phyloP scores from a whole-genome alignment of 2,113 vertebrate genomes.

The human (Homo sapiens) region DNA sequence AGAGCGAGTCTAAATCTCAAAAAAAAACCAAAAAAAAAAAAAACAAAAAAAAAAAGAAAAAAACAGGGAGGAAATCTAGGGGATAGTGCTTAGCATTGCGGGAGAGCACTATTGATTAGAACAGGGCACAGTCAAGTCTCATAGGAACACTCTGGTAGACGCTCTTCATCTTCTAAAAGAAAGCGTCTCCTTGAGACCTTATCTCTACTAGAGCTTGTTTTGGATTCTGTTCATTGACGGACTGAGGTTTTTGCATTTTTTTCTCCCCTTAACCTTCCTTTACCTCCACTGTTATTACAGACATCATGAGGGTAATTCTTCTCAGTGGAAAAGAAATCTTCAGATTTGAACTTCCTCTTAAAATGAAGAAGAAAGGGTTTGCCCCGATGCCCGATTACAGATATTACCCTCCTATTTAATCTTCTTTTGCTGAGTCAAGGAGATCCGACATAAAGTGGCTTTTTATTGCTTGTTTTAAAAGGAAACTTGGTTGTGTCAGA shows the following conservation, averaged over 20 bases:
- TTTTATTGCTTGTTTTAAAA: conserved; percentile 60
- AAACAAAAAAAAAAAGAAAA: no score
- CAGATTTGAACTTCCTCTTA: not conserved
- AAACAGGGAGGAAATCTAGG: not conserved
- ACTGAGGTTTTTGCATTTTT: not conserved
- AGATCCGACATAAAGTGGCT: not conserved
- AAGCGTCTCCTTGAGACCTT: not conserved
- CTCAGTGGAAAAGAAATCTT: not conserved
- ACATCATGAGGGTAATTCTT: not conserved
- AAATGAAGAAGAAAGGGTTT: not conserved
- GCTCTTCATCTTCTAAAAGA: not conserved
- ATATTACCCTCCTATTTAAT: not conserved
- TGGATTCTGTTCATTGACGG: not conserved
- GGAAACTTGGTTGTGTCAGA: not conserved
- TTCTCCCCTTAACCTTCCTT: no score
- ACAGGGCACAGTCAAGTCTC: not conserved
- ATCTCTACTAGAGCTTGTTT: not conserved
- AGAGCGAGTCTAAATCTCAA: no score
- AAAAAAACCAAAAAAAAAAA: no score
- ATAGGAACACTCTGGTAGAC: fast-evolving
- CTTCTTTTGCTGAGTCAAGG: conserved; percentile 38
- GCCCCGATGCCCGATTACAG: not conserved
- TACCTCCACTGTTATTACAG: not conserved
- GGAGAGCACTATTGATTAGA: fast-evolving
- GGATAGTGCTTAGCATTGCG: fast-evolving